Evolutionary conservation across 2,113 vertebrate species (phyloP).

Genomic region (Onychorhynchus coronatus): DNA sequence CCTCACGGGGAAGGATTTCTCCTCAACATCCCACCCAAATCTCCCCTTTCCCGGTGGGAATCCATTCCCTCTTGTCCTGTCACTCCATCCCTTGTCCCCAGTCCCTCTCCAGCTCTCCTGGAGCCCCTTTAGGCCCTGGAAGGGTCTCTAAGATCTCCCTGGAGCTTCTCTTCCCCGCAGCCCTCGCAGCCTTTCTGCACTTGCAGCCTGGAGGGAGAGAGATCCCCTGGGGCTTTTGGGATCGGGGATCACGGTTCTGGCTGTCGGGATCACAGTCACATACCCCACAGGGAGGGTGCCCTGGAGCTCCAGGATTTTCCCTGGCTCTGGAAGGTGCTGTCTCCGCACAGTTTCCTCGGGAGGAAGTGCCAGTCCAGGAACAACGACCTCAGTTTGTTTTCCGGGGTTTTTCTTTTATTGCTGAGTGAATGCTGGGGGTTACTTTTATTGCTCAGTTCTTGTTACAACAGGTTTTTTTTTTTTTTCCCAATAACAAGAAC

Average conservation of each 20-base stretch:
- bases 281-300: accelerated
- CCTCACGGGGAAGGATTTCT: neutral
- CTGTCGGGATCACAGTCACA: neutral
- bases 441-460: neutral
- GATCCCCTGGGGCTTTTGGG: neutral
- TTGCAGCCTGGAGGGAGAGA: accelerated
- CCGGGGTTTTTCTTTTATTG: neutral
- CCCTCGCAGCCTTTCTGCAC: neutral
- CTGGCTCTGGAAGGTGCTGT: accelerated
- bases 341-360: neutral
- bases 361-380: no score
- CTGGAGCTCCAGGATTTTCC: neutral
- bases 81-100: neutral
- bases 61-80: neutral
- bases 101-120: neutral
- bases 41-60: no score
- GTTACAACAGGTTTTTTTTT: neutral
- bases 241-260: accelerated
- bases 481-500: neutral
- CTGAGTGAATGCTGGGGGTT: neutral
- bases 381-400: accelerated
- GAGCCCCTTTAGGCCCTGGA: neutral
- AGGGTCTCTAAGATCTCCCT: neutral
- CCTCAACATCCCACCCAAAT: neutral
- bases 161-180: neutral